phyloP scores from a whole-genome alignment of 2,797 vertebrate genomes.

The Gorsachius magnificus region DNA sequence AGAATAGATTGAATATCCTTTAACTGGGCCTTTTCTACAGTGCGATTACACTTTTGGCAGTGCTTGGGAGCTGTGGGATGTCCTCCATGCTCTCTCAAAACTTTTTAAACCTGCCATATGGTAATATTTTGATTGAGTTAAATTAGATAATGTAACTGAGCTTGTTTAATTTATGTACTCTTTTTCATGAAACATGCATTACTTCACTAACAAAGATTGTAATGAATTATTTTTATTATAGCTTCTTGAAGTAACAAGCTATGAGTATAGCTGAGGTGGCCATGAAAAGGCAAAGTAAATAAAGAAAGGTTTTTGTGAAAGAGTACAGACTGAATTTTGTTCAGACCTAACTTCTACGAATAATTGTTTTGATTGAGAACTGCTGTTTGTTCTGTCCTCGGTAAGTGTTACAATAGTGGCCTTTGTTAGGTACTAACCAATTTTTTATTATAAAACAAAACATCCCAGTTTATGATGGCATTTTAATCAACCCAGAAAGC shows the following conservation, averaged over 20 bases:
- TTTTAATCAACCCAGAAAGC: not conserved
- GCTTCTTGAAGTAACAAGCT: not conserved
- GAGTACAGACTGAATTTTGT: not conserved
- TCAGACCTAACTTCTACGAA: not conserved
- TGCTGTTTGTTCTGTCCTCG: not conserved
- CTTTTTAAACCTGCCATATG: not conserved
- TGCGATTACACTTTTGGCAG: not conserved
- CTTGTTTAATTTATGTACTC: slow-evolving; percentile 4
- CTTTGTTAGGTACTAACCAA: not conserved
- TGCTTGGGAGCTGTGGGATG: not conserved
- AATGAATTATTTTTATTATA: slow-evolving; percentile 28
- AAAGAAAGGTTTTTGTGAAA: not conserved
- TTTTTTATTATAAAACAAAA: not conserved
- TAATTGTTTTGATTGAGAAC: not conserved
- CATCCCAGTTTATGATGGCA: not conserved
- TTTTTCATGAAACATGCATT: not conserved
- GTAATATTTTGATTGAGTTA: not conserved
- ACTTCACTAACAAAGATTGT: not conserved
- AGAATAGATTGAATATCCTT: not conserved
- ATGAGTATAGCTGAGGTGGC: not conserved
- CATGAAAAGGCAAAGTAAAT: not conserved
- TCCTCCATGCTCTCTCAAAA: not conserved
- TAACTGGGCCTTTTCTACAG: not conserved
- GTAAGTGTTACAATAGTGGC: not conserved
- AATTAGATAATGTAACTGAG: not conserved